Evolutionary conservation across 2,797 vertebrate genomes (phyloP).

Genomic region (Morus bassanus): DNA sequence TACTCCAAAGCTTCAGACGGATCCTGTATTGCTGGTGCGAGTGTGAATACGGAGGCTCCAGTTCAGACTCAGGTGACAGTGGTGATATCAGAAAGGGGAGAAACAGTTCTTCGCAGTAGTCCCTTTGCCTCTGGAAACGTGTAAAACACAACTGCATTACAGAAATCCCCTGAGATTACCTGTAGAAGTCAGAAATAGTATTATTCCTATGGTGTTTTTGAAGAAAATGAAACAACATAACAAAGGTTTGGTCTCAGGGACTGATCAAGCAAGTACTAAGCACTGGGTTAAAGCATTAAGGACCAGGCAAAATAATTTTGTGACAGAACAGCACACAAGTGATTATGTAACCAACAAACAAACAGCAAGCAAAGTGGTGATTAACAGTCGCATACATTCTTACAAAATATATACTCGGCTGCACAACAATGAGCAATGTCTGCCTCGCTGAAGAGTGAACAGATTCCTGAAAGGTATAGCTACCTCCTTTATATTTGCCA

Average conservation of each 20-base stretch:
- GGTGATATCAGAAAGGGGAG: not conserved
- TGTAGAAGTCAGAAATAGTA: not conserved
- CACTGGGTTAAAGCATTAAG: not conserved
- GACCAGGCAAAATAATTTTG: not conserved
- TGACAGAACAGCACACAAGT: not conserved
- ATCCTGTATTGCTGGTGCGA: not conserved
- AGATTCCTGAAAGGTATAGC: not conserved
- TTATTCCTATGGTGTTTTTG: not conserved
- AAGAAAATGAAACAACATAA: not conserved
- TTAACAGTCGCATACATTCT: not conserved
- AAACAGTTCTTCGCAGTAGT: not conserved
- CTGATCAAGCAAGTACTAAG: not conserved
- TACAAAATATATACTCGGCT: not conserved
- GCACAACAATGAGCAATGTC: not conserved
- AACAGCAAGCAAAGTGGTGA: not conserved
- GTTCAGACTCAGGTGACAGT: not conserved
- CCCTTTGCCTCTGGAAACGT: not conserved
- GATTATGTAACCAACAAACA: not conserved
- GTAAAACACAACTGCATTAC: not conserved
- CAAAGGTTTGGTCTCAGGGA: not conserved
- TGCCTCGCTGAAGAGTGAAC: not conserved
- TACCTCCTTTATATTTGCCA: not conserved
- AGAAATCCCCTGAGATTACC: not conserved
- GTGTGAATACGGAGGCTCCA: not conserved
- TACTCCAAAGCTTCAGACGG: not conserved